Evolutionary conservation across 2,797 vertebrate genomes (phyloP).

Genomic region (Pseudochirops corinnae): DNA sequence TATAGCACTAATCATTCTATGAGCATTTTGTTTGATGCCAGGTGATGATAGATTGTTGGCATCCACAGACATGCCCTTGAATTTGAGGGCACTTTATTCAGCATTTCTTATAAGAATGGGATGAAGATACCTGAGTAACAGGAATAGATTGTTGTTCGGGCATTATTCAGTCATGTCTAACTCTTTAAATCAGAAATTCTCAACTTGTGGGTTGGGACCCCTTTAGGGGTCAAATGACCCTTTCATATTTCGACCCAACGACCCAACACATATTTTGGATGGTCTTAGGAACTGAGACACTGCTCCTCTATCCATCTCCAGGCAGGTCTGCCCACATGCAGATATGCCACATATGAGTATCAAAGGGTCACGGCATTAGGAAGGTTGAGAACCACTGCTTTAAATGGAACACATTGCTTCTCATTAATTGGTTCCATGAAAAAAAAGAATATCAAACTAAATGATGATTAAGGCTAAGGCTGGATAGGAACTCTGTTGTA

Average conservation of each 20-base stretch:
- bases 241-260: no score
- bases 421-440: neutral
- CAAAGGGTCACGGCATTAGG: no score
- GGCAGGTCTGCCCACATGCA: no score
- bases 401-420: neutral
- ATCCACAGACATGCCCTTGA: neutral
- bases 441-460: neutral
- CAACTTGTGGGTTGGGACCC: no score
- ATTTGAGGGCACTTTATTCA: constrained; percentile 7
- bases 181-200: neutral
- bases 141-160: no score
- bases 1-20: constrained; percentile 15
- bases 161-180: neutral
- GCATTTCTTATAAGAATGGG: neutral
- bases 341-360: no score
- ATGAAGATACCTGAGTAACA: neutral
- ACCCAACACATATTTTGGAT: no score
- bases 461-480: neutral
- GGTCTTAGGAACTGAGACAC: no score
- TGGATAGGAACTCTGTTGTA: neutral
- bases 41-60: neutral
- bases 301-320: no score
- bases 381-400: no score
- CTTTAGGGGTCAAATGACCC: no score
- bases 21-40: constrained; percentile 19